These are phyloP conservation scores for Adoxophyes honmai DNA, from an alignment of 1,140 invertebrate species.

Conservation along the genomic window DNA sequence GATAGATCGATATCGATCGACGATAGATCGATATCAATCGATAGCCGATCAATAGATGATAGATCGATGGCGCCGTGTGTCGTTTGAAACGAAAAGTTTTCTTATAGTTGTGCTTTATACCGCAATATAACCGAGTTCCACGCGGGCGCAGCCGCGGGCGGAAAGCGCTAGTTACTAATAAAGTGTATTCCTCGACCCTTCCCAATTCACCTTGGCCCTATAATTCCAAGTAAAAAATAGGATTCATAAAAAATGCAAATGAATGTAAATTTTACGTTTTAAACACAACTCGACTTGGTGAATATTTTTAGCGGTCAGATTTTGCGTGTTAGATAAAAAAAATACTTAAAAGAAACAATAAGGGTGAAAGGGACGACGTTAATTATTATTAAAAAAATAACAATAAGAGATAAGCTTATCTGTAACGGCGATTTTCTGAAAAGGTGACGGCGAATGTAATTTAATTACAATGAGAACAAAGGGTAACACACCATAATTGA, in stretches of 20 bases:
- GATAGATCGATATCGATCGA: too few relatives aligned
- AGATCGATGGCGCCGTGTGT: too few relatives aligned
- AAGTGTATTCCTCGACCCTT: neutral
- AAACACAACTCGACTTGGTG: neutral
- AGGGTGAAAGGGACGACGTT: neutral
- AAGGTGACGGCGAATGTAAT: too few relatives aligned
- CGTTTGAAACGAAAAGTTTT: too few relatives aligned
- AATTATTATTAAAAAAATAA: neutral
- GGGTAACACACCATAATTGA: too few relatives aligned
- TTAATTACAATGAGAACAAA: too few relatives aligned
- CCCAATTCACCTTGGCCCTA: neutral
- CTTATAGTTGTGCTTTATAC: too few relatives aligned
- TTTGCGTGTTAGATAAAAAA: constrained; percentile 5
- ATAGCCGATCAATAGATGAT: too few relatives aligned
- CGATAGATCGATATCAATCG: too few relatives aligned
- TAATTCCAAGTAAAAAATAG: neutral
- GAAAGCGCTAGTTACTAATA: neutral
- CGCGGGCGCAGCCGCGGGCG: too few relatives aligned
- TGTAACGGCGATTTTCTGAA: too few relatives aligned
- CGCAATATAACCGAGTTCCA: too few relatives aligned
- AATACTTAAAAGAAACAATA: neutral
- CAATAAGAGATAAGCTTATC: neutral
- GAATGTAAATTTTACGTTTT: constrained; percentile 6
- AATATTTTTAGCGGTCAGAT: constrained; percentile 6
- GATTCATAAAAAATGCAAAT: constrained; percentile 8